Evolutionary conservation across 2,797 vertebrate species (phyloP), one percentile per base, ranked within the genome.

Genomic region (Emys orbicularis): DNA sequence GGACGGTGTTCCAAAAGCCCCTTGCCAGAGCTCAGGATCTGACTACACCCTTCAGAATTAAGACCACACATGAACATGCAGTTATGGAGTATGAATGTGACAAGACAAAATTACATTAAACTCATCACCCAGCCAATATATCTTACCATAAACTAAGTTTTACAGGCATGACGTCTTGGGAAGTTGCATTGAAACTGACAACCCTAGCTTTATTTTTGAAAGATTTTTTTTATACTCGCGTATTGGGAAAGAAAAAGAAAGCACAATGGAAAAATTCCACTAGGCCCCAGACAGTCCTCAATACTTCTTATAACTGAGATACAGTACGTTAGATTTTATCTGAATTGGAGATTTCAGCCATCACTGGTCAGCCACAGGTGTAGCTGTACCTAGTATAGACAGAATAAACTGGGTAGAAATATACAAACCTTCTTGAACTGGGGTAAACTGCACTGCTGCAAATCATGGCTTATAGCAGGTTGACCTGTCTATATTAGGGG

Each of bases 1-100:
- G 27, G 31, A 50, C 56, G 90, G 6, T 82, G 41, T 90, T 97
- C 89, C 90, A 95, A 95, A 72, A 95, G 79, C 15, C 81, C 57
- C 91, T 94, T 95, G 41, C 53, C 84, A 96, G 87, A 94, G 79
- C 83, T 90, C 54, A 61, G 21, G 77, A 68, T 96, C 31, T 93
- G 76, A 95, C 89, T 84, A 76, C 87, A 91, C 47, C 84, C 86
- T 61, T 79, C 84, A 92, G 57, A 81, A 4, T 37, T 88, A 65
- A 65, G 97, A 96, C 97, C 97, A 98, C 97, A 97, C 97, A 97
- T 77, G 91, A 95, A 84, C 15, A 59, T 21, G 50, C n/a, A 84
- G 41, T 86, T 95, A 56, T 91, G 29, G 76, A 1, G 1, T 84
- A 84, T 95, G 90, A 90, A 91, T 96, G 61, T 1, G 3, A 89